Evolutionary conservation across 1,140 invertebrate species (phyloP).

Genomic region (Drosophila sp.): DNA sequence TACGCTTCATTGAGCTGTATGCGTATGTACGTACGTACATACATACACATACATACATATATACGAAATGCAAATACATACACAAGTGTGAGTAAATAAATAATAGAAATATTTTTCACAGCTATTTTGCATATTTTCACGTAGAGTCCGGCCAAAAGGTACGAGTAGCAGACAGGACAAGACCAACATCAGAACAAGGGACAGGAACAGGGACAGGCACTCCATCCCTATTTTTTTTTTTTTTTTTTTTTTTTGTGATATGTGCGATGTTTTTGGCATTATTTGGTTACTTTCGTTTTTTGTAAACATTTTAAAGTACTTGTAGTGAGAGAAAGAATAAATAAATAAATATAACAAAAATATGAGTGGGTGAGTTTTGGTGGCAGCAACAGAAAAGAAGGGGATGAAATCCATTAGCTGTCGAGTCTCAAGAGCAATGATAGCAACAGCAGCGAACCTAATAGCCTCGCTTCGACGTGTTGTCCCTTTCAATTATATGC

Average conservation of each 20-base stretch:
- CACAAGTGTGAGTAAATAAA: constrained; percentile 71
- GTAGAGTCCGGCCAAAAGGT: constrained; percentile 26
- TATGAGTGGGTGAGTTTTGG: constrained; percentile 3
- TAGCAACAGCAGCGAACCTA: constrained; percentile 66
- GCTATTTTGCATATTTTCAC: constrained; percentile 72
- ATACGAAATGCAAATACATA: constrained; percentile 49
- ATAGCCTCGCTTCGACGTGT: constrained; percentile 77
- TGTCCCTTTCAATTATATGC: constrained; percentile 79
- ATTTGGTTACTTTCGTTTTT: constrained; percentile 53
- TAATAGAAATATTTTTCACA: constrained; percentile 76
- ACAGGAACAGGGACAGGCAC: constrained; percentile 22
- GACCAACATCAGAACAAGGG: constrained; percentile 2
- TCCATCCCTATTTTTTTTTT: constrained; percentile 30
- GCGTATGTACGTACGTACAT: constrained; percentile 5
- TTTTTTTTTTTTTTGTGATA: constrained; percentile 28
- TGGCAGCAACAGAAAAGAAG: not conserved
- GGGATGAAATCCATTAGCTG: constrained; percentile 70
- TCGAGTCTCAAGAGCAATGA: constrained; percentile 76
- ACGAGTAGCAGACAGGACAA: not conserved
- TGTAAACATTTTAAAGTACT: constrained; percentile 64
- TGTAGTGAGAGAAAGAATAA: constrained; percentile 69
- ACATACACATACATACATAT: no score
- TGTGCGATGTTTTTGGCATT: constrained; percentile 50
- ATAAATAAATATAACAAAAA: constrained; percentile 64
- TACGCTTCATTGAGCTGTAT: constrained; percentile 62